Evolutionary conservation across 2,113 vertebrate genomes (phyloP), one percentile per base, ranked within the genome.

Genomic region (Clarias batrachus): DNA sequence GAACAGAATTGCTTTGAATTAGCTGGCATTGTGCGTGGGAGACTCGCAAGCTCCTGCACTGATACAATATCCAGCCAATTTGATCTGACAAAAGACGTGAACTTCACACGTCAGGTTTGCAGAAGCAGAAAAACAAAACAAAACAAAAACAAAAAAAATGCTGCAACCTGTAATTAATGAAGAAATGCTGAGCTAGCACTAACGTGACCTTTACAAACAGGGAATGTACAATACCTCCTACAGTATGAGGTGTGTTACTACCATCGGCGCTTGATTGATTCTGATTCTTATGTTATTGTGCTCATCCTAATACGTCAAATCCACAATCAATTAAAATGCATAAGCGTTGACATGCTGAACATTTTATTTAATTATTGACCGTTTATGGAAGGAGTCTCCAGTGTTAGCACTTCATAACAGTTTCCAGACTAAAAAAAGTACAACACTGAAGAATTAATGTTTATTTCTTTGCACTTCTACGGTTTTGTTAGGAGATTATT

Each of bases 1-100:
- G 91, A 91, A 91, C 85, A 77, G 41, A 82, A 83, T 85, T 52
- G 89, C 93, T 94, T 93, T 93, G 93, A 93, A 87, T 94, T 93
- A 92, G 88, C 52, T 90, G 70, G 30, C 59, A 80, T 19, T 86
- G 86, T 87, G 88, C 85, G 88, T 86, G 89, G 71, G 70, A 84
- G 82, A 81, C 66, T 68, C 82, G 74, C 73, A 81, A 85, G 88
- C 87, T 78, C 85, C 68, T 68, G 63, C 87, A 83, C 74, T 86
- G 90, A 89, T 82, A 87, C 84, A 85, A 88, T 92, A 87, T 90
- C 89, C 85, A 85, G 88, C 80, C 81, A 76, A 76, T 33, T 62
- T 37, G 81, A 66, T 88, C 65, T 89, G 70, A 83, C 65, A 86
- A 83, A 84, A 84, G 77, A 89, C 87, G 73, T 89, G 87, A 89